Base-by-base conservation (phyloP, 2,113 vertebrate genomes). In the Heteronetta atricapilla region DNA sequence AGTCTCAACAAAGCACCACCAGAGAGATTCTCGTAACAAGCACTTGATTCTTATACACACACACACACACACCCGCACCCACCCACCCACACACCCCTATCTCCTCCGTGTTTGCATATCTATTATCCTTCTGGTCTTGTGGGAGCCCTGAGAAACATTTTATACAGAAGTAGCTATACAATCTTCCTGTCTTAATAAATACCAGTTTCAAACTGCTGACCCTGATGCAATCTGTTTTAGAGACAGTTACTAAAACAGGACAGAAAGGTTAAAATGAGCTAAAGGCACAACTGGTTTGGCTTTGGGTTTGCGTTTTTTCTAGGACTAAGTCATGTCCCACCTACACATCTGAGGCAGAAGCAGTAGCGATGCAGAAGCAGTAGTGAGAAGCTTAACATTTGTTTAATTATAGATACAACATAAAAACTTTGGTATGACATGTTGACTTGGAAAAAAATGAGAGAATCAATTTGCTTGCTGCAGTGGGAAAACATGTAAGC, bases 201-300 rank as follows among this genome's bases (percentile, higher is more conserved):
- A 29, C 31, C 2, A 26, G 13, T 58, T 83, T 86, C 52, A 36
- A 34, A 8, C 69, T 74, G 74, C 59, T 95, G 95, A 67, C 80
- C 88, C 29, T 52, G 50, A 11, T 25, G 46, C 9, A 77, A 31
- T 55, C 76, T 90, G 72, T 42, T 84, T 82, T 50, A 73, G 76
- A 76, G 62, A 89, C 9, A 2, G 64, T 91, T 88, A 74, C 60
- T 74, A 90, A 86, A 95, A 83, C 67, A 79, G 58, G 58, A 56
- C 62, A 46, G 63, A 88, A 86, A 78, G 68, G 86, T 95, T 94
- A 38, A 66, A 44, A 75, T 78, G 74, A 89, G 48, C 59, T 77
- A 75, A 90, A 93, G 93, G 40, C 48, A 94, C 20, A 68, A 44
- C 33, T 38, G 31, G 15, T 62, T 92, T 60, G 77, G 64, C 13